Evolutionary conservation across 2,797 vertebrate species (phyloP), one percentile per base, ranked within the genome.

Genomic region (Catamblyrhynchus diadema): DNA sequence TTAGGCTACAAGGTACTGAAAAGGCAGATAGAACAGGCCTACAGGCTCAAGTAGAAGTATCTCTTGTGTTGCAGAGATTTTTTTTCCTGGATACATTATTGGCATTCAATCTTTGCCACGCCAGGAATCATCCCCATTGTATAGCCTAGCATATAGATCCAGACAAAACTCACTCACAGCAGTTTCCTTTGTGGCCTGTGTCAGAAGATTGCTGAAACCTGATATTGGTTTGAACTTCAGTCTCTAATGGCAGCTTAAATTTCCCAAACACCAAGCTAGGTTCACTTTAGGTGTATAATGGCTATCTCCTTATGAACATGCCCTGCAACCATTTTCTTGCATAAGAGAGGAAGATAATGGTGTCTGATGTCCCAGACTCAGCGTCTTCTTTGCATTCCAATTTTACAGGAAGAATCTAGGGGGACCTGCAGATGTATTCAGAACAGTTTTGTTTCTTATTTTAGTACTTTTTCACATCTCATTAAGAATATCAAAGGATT

Each of bases 241-340:
- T 60, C 67, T 84, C 54, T 93, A 94, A 94, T 81, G 74, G 82
- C 50, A 78, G 37, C 57, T 88, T 82, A 89, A 70, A 90, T 88
- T 86, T 90, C 59, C 71, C 80, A 69, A 92, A 71, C 60, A 65
- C 18, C 50, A 90, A 37, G 48, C 73, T 67, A 84, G 70, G 53
- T 91, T 96, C 93, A 56, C 50, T 92, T 77, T 72, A 73, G 90
- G 77, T 93, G 41, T 80, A 60, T 87, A 94, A 87, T 80, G 51
- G 89, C 56, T 59, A 71, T 80, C 71, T 80, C 48, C 75, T 84
- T 57, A 90, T 17, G 48, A 82, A 74, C 20, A 37, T 48, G 67
- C n/a, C 69, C 83, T 66, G 81, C 37, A 87, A 94, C 61, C 20
- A 59, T 91, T 95, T 94, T 86, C 81, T 86, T 93, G 85, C 74